Evolutionary conservation across 53 echinoderm and acorn worm genomes (phyloP), one percentile per base, ranked within the genome.

Genomic region (Paelopatides confundens): DNA sequence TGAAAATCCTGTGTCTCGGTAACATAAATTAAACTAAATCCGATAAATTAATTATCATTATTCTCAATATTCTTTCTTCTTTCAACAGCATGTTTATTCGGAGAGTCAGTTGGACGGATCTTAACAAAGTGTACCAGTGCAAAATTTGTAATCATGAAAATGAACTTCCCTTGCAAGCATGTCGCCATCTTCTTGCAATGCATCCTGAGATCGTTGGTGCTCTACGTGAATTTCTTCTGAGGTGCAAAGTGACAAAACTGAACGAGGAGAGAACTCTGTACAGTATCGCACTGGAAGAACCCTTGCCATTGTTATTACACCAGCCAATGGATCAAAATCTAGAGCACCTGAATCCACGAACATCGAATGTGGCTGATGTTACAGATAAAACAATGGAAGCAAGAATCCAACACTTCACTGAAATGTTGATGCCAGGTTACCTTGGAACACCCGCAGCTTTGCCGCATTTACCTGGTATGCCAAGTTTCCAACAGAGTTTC

Each of bases 401-500:
- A 0, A 79, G 79, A 53, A 79, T 79, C 35, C 79, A 79, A 30
- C 79, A 79, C 52, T 53, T 79, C 53, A 50, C 79, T 31, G 79
- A 79, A 27, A 79, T 79, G 79, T 74, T 74, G 27, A 79, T 79
- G 79, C 50, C 53, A 7, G 33, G 51, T 15, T 67, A 67, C 9
- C 27, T 50, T 2, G 50, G 49, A 21, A 32, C 54, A 33, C 79
- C 79, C 5, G 11, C 79, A 29, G 30, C 52, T 18, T 14, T 79
- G 52, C 54, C 79, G 15, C 79, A 79, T 29, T 24, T 79, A 15
- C 3, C 79, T 10, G 79, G 51, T 14, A 79, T 79, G 79, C 79
- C 79, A 31, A 79, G 79, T 53, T 79, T 79, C 29, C 79, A 79
- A 53, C 79, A 79, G 33, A 79, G 79, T 53, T 79, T 79, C 51